Evolutionary conservation across 2,113 vertebrate genomes (phyloP), one percentile per base, ranked within the genome.

Genomic region (Hemibagrus wyckioides): DNA sequence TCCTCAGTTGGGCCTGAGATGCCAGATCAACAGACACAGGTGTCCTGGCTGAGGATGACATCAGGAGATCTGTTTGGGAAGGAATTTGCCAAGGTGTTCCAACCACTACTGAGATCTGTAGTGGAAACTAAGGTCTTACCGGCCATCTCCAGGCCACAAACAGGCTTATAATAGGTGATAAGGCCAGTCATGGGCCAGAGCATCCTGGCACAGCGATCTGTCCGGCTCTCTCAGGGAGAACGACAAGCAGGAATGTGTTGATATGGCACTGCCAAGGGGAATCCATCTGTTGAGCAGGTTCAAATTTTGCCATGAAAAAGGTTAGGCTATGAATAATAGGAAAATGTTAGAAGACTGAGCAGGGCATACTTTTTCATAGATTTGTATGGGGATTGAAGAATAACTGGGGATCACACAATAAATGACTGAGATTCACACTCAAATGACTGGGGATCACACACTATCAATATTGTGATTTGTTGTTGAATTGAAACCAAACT

Each of bases 381-480:
- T 54, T 33, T 21, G 50, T 21, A 21, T 19, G n/a, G 28, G 50
- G 6, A 54, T 33, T 79, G n/a, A 33, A 54, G 54, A 33, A 79
- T 79, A 79, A 54, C 76, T 54, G n/a, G 28, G 50, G 76, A 30
- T 79, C n/a, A 79, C 50, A 79, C 48, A 79, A 79, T 79, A 54
- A 79, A 79, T 52, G 44, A 54, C 15, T 79, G 48, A 33, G n/a
- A 79, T 33, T 79, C 76, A 30, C 48, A 77, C 48, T 77, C 28
- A 30, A 77, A 19, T 52, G 25, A 17, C 28, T 77, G 14, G 48
- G 28, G 48, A 52, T 30, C 75, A 77, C 50, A 79, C 50, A 79
- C n/a, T 52, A 79, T n/a, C 6, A 79, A 79, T 15, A 33, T 52
- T 79, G 48, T 79, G 28, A 79, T 79, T 54, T 79, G 48, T 33